Evolutionary conservation across 2,113 vertebrate species (phyloP), one percentile per base, ranked within the genome.

Genomic region (Elachura formosa): DNA sequence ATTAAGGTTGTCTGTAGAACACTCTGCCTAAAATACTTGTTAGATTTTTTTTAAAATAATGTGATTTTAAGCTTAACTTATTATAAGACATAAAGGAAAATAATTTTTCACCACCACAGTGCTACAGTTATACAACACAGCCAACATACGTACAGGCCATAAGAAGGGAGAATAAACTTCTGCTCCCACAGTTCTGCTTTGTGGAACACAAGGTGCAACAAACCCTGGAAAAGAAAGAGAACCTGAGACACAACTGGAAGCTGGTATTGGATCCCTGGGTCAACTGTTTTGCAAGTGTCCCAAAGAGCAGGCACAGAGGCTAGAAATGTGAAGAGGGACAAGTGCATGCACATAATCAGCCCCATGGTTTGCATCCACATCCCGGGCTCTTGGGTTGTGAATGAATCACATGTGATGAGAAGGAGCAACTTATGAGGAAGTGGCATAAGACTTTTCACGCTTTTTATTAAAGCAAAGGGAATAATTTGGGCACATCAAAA

Each of bases 391-490:
- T 62, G 71, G 74, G 63, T 51, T 79, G 63, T 54, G 79, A 69
- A 83, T 67, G 43, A 91, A 77, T 73, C 46, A 29, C 49, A 52
- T 1, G 0, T 63, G 25, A 71, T 66, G 21, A 36, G 56, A 94
- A 46, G 12, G 28, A 90, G 13, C n/a, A 84, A 23, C 29, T 79
- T 69, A 56, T 33, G 40, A 94, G 75, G 76, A 94, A 93, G 64
- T 40, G 61, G 41, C 0, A 0, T 80, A 58, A 79, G 49, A 28
- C 14, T 81, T 86, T 89, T 49, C 18, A 33, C 1, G 0, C 33
- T 56, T 56, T 64, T 68, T 77, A 90, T 84, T 20, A 4, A 33
- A 68, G 28, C 1, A 0, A 75, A 93, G 58, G 33, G 8, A 85
- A 9, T 79, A 34, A 58, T 73, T 90, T 68, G 33, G 25, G 17